Base-by-base conservation (phyloP, 2,888 invertebrate genomes). In the Parascotia fuliginaria region DNA sequence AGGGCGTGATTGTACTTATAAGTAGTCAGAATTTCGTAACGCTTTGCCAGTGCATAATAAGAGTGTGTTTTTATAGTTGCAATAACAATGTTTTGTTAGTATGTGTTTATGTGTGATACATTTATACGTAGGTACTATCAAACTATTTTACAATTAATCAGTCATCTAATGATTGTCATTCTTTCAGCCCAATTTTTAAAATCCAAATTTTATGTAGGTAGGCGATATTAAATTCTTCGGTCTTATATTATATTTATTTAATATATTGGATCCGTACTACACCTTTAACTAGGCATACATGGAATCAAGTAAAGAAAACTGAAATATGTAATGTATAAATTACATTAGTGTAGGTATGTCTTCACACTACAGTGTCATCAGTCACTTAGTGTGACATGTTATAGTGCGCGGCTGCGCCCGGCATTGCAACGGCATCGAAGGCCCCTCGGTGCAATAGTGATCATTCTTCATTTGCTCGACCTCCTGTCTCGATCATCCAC, bases 1-100 rank as follows among this genome's bases (percentile, higher is more conserved):
- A 75, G 79, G 82, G 83, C 88, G 90, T 89, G 90, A 85, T 85
- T 85, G 86, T 87, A 82, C 87, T 90, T 87, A 84, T 82, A 89
- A 89, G 79, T 72, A 81, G 79, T 75, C 74, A 70, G 68, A 60
- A 70, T 79, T 71, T 70, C 62, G 55, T 53, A 64, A 57, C 66
- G 62, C 59, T 45, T 42, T 63, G 45, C 36, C 44, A 49, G 3
- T 12, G n/a, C n/a, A 32, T 24, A 3, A 38, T 24, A 42, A 31
- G n/a, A 16, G 3, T 7, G 9, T 22, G 12, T 36, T 19, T 9
- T 45, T 13, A 12, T 24, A 24, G 13, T 22, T n/a, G n/a, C n/a
- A n/a, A n/a, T n/a, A n/a, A n/a, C n/a, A n/a, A n/a, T n/a, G n/a
- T n/a, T n/a, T n/a, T n/a, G n/a, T n/a, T n/a, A n/a, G n/a, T n/a